These are phyloP conservation scores for Pitangus sulphuratus DNA, from an alignment of 2,797 vertebrate genomes.

Conservation along the genomic window DNA sequence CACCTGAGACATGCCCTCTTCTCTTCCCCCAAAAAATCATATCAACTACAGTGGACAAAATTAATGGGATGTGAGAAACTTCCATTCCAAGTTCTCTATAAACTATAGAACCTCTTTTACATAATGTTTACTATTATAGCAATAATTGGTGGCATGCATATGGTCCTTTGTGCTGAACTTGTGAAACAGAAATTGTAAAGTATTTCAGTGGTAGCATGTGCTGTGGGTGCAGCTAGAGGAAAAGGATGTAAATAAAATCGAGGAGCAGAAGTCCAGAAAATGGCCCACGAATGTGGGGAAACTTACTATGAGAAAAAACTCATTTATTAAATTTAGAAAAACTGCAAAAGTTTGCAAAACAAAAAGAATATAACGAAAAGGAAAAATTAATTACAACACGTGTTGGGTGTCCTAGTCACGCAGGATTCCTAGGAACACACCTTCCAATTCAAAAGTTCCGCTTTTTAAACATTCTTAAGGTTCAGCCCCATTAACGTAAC, in stretches of 20 bases:
- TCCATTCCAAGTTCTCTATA: not conserved
- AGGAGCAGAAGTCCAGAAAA: not conserved
- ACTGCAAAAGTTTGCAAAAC: too few relatives aligned
- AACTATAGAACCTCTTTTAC: not conserved
- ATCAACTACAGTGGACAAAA: not conserved
- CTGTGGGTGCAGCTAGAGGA: not conserved
- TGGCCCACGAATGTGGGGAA: not conserved
- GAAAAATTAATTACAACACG: too few relatives aligned
- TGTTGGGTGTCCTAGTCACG: too few relatives aligned
- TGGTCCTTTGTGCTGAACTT: not conserved
- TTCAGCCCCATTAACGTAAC: too few relatives aligned
- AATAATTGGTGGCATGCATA: not conserved
- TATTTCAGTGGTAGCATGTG: not conserved
- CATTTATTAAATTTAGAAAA: too few relatives aligned
- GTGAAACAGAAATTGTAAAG: not conserved
- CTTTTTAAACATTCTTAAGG: too few relatives aligned
- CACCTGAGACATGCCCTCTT: rapidly evolving
- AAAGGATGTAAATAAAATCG: not conserved
- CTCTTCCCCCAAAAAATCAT: rapidly evolving
- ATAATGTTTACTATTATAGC: not conserved
- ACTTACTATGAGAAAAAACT: too few relatives aligned
- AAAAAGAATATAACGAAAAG: too few relatives aligned
- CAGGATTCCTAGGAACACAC: too few relatives aligned
- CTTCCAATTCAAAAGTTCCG: too few relatives aligned
- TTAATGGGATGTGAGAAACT: not conserved